These are phyloP conservation scores for Notothenia coriiceps DNA, from an alignment of 2,113 vertebrate genomes.

Conservation along the genomic window DNA sequence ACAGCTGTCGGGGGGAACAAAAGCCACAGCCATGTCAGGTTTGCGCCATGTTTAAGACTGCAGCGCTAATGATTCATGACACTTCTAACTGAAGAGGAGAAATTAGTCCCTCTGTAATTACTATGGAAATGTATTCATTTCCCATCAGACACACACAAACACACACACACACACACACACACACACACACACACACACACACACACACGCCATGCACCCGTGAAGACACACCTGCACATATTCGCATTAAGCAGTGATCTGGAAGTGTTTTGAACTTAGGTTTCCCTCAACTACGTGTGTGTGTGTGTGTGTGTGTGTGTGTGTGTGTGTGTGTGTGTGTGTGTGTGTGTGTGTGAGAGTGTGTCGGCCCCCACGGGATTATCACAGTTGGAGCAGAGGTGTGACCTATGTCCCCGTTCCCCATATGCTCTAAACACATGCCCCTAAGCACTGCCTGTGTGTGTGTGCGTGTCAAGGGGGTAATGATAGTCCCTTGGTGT, in stretches of 20 bases:
- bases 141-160: constrained; percentile 71
- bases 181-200: constrained; percentile 52
- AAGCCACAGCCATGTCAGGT: constrained; percentile 72
- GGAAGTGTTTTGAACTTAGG: constrained; percentile 58
- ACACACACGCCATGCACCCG: constrained; percentile 42
- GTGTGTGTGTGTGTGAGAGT: constrained; percentile 6
- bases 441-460: constrained; percentile 50
- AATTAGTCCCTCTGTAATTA: constrained; percentile 82
- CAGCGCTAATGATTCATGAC: constrained; percentile 82
- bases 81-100: constrained; percentile 81
- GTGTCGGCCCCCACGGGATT: constrained; percentile 47
- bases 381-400: constrained; percentile 68
- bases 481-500: constrained; percentile 72
- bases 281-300: constrained; percentile 24
- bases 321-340: neutral
- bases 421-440: constrained; percentile 80
- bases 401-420: constrained; percentile 71
- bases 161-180: constrained; percentile 11
- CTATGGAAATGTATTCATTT: constrained; percentile 83
- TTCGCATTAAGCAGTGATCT: constrained; percentile 43
- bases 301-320: neutral
- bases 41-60: constrained; percentile 74
- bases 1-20: constrained; percentile 65
- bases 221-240: constrained; percentile 44
- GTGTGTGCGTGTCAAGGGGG: constrained; percentile 59